A percentile compares a stretch with the other conserved stretches of the same genome.
Evolutionary conservation across 2,888 invertebrate genomes (phyloP).

Genomic region (Dasypogon diadema): DNA sequence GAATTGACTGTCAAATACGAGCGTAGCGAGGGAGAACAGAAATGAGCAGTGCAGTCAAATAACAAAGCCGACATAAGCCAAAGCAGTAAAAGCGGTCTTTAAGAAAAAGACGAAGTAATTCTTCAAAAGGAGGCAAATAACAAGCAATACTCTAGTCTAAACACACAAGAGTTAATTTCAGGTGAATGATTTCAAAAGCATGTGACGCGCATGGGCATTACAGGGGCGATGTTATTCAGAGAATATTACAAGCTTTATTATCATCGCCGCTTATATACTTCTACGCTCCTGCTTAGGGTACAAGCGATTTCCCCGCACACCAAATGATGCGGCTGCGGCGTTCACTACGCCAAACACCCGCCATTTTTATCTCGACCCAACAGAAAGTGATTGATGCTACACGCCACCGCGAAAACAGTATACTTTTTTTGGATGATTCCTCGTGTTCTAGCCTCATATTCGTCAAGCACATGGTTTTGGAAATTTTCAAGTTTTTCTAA

Average conservation of each 20-base stretch:
- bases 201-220: slow-evolving; percentile 36
- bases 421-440: no score
- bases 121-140: slow-evolving; percentile 32
- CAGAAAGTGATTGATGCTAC: no score
- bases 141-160: slow-evolving; percentile 13
- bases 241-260: not conserved
- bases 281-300: not conserved
- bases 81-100: not conserved
- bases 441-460: no score
- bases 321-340: slow-evolving; percentile 6
- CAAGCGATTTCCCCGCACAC: not conserved
- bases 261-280: no score
- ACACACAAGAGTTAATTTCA: slow-evolving; percentile 39
- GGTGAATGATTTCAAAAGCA: slow-evolving; percentile 50
- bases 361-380: slow-evolving; percentile 5
- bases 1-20: slow-evolving; percentile 16
- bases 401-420: no score
- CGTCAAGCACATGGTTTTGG: not conserved
- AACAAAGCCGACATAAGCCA: not conserved
- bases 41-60: no score
- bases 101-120: slow-evolving; percentile 29
- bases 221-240: slow-evolving; percentile 3
- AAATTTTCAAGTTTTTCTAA: not conserved
- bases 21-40: slow-evolving; percentile 18
- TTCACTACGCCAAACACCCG: slow-evolving; percentile 7